A percentile compares a stretch with the other conserved stretches of the same genome.
Conservation (phyloP, 2,113 vertebrate species). For the Sylvilagus bachmani region DNA sequence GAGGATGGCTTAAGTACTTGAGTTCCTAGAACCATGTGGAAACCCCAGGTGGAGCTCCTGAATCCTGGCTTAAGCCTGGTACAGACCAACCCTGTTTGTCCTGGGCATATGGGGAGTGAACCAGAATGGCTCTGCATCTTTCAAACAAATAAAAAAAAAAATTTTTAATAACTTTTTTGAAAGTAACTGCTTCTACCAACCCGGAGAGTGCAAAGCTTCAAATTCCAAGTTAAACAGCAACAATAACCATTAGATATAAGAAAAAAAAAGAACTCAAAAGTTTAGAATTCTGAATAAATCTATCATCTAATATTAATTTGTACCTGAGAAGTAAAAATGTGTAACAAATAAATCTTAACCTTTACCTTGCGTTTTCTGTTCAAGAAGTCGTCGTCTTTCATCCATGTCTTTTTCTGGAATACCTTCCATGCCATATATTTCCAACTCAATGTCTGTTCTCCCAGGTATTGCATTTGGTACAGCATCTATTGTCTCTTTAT, state of each 20-base stretch:
- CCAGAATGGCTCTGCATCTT: too few relatives aligned
- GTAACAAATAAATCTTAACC: neutral
- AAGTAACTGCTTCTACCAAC: neutral
- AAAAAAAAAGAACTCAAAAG: neutral
- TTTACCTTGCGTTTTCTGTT: constrained; percentile 98
- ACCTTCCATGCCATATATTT: constrained; percentile 99
- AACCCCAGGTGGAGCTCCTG: too few relatives aligned
- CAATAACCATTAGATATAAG: neutral
- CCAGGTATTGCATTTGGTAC: constrained; percentile 99
- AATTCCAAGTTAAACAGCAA: constrained; percentile 14
- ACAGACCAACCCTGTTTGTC: too few relatives aligned
- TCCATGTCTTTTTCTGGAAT: constrained; percentile 99
- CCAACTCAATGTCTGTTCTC: constrained; percentile 98
- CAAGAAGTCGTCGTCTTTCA: constrained; percentile 95
- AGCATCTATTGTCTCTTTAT: constrained; percentile 99
- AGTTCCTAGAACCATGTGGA: too few relatives aligned
- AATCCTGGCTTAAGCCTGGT: too few relatives aligned
- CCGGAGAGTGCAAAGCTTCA: neutral
- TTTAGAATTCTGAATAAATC: constrained; percentile 19
- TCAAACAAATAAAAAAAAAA: too few relatives aligned
- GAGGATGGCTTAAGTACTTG: too few relatives aligned
- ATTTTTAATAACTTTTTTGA: too few relatives aligned
- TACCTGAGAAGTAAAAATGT: neutral
- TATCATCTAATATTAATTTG: constrained; percentile 27
- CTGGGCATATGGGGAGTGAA: too few relatives aligned